Conservation (phyloP, 1,140 invertebrate species). For the Steinernema feltiae region DNA sequence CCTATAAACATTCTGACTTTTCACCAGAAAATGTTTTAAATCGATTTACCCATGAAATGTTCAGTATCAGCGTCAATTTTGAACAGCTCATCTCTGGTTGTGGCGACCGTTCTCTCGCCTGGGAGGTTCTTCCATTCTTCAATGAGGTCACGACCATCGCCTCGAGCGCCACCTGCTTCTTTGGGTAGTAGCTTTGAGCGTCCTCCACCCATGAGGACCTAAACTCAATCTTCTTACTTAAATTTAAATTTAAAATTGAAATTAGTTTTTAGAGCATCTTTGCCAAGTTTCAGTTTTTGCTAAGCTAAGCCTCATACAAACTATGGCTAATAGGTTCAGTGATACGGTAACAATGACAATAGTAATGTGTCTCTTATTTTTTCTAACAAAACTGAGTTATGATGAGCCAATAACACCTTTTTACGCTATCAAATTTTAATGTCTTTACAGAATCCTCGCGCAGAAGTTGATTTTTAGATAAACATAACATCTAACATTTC, state of each 20-base stretch:
- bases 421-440: too few species aligned
- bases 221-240: too few species aligned
- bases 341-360: too few species aligned
- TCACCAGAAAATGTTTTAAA: background rate
- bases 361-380: too few species aligned
- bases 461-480: too few species aligned
- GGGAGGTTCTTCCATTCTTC: slow-evolving; percentile 23
- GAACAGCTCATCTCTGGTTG: background rate
- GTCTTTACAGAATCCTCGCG: too few species aligned
- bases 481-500: too few species aligned
- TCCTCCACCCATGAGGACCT: slow-evolving; percentile 31
- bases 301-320: too few species aligned
- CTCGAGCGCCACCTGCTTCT: background rate
- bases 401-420: too few species aligned
- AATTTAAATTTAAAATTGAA: background rate
- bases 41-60: background rate
- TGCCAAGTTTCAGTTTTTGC: background rate
- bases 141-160: slow-evolving; percentile 16
- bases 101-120: background rate
- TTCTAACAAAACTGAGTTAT: too few species aligned
- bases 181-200: background rate
- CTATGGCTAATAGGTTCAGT: too few species aligned
- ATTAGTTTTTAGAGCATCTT: background rate
- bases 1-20: slow-evolving; percentile 48
- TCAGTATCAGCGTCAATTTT: background rate